phyloP scores from a whole-genome alignment of 1,140 invertebrate species.

The Reticulitermes speratus region DNA sequence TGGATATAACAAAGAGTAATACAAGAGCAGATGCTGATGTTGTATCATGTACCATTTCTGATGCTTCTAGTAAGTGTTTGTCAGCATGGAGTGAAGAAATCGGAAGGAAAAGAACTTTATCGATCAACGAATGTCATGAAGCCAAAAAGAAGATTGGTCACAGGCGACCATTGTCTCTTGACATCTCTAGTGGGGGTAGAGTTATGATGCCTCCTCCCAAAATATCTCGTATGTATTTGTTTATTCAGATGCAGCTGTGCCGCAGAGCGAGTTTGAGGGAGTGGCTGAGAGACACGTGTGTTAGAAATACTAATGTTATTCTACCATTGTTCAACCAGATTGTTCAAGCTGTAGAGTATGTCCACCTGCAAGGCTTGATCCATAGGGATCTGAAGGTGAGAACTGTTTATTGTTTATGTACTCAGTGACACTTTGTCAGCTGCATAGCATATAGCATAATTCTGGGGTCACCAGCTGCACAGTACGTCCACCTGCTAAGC shows the following conservation, averaged over 20 bases:
- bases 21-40: background rate
- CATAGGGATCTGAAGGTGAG: slow-evolving; percentile 90
- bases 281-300: slow-evolving; percentile 67
- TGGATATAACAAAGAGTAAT: background rate
- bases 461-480: too few relatives aligned
- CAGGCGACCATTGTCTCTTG: slow-evolving; percentile 26
- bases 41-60: background rate
- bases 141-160: background rate
- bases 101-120: background rate
- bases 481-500: slow-evolving; percentile 89
- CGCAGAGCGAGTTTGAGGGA: slow-evolving; percentile 84
- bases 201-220: background rate
- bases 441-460: too few relatives aligned
- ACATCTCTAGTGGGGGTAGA: slow-evolving; percentile 8
- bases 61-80: background rate
- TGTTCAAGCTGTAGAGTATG: slow-evolving; percentile 90
- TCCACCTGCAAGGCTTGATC: slow-evolving; percentile 87
- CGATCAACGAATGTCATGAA: background rate
- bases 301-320: slow-evolving; percentile 53
- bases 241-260: slow-evolving; percentile 98
- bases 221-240: slow-evolving; percentile 67
- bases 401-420: slow-evolving; percentile 26
- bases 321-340: slow-evolving; percentile 89
- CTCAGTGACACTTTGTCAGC: background rate
- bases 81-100: background rate